Evolutionary conservation across 2,797 vertebrate genomes (phyloP), one percentile per base, ranked within the genome.

Genomic region (Synanceia verrucosa): DNA sequence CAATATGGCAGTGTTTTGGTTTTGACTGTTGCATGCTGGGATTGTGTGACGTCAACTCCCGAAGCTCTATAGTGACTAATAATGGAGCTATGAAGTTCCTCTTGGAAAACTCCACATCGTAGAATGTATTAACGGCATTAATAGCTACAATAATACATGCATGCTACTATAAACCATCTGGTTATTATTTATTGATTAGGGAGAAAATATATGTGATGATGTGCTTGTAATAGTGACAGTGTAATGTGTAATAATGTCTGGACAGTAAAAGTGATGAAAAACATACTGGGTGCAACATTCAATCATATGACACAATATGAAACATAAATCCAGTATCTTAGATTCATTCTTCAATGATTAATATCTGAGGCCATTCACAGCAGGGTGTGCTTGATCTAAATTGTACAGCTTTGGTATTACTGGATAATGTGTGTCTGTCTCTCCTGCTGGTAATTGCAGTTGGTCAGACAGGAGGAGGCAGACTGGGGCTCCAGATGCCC

Each of bases 401-500:
- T 12, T 19, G 9, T 53, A 9, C 2, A 7, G 56, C 73, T 50
- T 11, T 2, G 34, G 11, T 44, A 41, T 63, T 65, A n/a, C 70
- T 72, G 43, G 26, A 51, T 52, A 48, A 73, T n/a, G 58, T 19
- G 23, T 9, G 13, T 2, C 29, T 58, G 57, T 50, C 26, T 55
- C 26, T 63, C 50, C 44, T 5, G 31, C 70, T 48, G 46, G 62
- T 77, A 76, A 85, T 78, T 82, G 68, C 66, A 41, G 73, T 47
- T 46, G 64, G 81, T 78, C 78, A 52, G 75, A 69, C 53, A 44
- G 51, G 58, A 53, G 65, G 79, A 28, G 68, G 58, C 33, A 37
- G 78, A 64, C 67, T 24, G n/a, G 59, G 69, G 77, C 71, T 82
- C 76, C 82, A 90, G 86, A 87, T 87, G 89, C 76, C 81, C 68